A percentile compares a stretch with the other conserved stretches of the same genome.
phyloP scores from a whole-genome alignment of 2,797 vertebrate species.

The Brachyalestes nurse region DNA sequence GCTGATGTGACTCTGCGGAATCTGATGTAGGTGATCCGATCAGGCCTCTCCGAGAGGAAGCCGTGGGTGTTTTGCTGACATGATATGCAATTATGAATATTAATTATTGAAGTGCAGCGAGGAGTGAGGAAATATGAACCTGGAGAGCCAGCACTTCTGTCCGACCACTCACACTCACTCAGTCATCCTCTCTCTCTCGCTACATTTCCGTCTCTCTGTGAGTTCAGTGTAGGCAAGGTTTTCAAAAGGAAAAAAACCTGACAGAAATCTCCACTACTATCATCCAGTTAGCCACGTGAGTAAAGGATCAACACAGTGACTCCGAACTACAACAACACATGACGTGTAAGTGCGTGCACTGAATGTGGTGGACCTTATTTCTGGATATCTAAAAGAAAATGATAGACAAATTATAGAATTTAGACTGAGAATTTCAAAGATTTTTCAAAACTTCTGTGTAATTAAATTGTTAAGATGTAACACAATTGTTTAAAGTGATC shows the following conservation, averaged over 20 bases:
- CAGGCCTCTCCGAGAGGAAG: slow-evolving; percentile 59
- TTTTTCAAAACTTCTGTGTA: no score
- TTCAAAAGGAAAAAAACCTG: slow-evolving; percentile 36
- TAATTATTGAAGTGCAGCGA: slow-evolving; percentile 62
- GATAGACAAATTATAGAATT: background rate
- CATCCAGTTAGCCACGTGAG: background rate
- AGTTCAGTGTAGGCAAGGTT: slow-evolving; percentile 37
- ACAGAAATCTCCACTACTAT: background rate
- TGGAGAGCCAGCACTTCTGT: slow-evolving; percentile 54
- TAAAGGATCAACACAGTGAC: background rate
- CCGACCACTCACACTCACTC: slow-evolving; percentile 42
- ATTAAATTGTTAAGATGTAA: no score
- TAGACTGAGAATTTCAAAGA: background rate
- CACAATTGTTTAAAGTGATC: no score
- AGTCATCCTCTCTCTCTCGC: slow-evolving; percentile 27
- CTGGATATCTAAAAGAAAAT: background rate
- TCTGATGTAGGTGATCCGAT: slow-evolving; percentile 57
- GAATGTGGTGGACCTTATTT: background rate
- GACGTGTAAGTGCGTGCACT: no score
- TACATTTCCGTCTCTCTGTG: slow-evolving; percentile 17
- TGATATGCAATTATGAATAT: slow-evolving; percentile 66
- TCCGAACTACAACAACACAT: background rate
- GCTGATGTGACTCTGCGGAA: slow-evolving; percentile 57
- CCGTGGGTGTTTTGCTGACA: slow-evolving; percentile 59
- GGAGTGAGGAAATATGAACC: slow-evolving; percentile 62